phyloP scores from a whole-genome alignment of 2,113 vertebrate genomes.

The Geothlypis trichas region DNA sequence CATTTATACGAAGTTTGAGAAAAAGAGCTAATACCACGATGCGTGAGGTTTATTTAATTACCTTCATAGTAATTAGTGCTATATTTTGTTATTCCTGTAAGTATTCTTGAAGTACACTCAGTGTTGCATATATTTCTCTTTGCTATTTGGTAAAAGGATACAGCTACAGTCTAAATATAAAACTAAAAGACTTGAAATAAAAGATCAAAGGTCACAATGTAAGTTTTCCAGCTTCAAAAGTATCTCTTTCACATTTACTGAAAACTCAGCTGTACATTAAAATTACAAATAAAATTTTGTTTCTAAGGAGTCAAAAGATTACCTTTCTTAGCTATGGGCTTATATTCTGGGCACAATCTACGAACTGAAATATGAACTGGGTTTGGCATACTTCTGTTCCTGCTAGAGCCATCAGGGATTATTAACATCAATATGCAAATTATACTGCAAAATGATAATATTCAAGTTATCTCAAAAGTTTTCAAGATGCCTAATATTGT shows the following conservation, averaged over 20 bases:
- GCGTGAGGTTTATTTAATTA: not conserved
- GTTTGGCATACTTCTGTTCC: not conserved
- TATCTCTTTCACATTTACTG: not conserved
- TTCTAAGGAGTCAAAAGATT: constrained; percentile 13
- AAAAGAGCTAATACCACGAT: not conserved
- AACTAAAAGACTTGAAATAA: not conserved
- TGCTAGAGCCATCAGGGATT: constrained; percentile 32
- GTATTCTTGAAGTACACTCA: not conserved
- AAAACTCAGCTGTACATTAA: not conserved
- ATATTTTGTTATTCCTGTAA: not conserved
- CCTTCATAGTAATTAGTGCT: not conserved
- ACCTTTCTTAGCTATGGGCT: not conserved
- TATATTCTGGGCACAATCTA: constrained; percentile 10
- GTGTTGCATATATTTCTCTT: not conserved
- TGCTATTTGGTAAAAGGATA: not conserved
- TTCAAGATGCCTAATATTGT: not conserved
- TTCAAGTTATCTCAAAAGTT: not conserved
- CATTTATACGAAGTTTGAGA: not conserved
- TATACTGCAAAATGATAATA: not conserved
- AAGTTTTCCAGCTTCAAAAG: not conserved
- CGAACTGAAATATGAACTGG: not conserved
- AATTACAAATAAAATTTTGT: not conserved
- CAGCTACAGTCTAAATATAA: not conserved
- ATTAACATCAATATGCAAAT: not conserved
- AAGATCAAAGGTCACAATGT: not conserved